phyloP scores from a whole-genome alignment of 2,113 vertebrate species.

The Columbina picui region DNA sequence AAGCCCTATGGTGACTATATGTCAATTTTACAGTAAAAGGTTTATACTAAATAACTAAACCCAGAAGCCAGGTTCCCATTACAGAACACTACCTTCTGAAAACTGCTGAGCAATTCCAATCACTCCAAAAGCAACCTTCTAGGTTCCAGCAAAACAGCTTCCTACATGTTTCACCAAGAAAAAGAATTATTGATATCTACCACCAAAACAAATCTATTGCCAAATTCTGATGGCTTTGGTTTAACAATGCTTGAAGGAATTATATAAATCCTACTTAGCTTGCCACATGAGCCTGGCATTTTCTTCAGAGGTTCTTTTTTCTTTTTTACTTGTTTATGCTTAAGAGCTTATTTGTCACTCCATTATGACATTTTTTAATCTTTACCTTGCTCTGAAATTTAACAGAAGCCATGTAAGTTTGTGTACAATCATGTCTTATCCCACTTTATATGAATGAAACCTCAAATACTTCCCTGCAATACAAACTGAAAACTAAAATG shows the following conservation, averaged over 20 bases:
- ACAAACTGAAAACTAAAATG: not conserved
- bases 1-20: not conserved
- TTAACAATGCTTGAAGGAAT: not conserved
- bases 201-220: not conserved
- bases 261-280: not conserved
- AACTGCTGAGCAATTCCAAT: not conserved
- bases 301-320: not conserved
- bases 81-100: not conserved
- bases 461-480: not conserved
- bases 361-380: not conserved
- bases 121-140: not conserved
- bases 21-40: not conserved
- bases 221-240: not conserved
- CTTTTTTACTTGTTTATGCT: not conserved
- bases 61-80: not conserved
- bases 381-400: not conserved
- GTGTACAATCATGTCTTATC: not conserved
- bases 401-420: not conserved
- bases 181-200: not conserved
- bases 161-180: not conserved
- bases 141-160: not conserved
- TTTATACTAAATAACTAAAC: conserved; percentile 1
- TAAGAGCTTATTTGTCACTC: not conserved
- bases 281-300: not conserved
- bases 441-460: not conserved